Base-by-base conservation (phyloP, 2,888 invertebrate species). In the Scaptodrosophila latifasciaeformis region DNA sequence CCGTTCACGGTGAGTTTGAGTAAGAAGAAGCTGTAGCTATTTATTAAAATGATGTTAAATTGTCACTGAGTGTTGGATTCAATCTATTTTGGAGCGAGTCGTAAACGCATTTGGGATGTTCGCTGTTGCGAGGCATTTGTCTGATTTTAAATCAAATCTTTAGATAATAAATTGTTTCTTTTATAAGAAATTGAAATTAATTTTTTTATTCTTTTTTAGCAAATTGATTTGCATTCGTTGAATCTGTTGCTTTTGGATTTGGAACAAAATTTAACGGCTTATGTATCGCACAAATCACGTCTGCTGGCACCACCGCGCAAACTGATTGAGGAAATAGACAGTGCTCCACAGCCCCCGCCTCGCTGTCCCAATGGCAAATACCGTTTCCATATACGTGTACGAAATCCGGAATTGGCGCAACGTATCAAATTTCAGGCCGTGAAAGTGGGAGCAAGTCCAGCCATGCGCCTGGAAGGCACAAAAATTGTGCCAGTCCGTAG, bases 221-320 rank as follows among this genome's bases (percentile, higher is more conserved):
- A 91, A 80, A 88, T 93, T 54, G 90, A 91, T 84, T 86, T 93
- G 59, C 86, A 87, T 54, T 89, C 89, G 7, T 81, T 93, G 56
- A 93, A 93, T 86, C 86, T 93, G 34, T 82, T 90, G 48, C 80
- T 93, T 42, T 85, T 91, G 43, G 89, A 94, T 84, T 87, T 92
- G 85, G 92, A 92, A 84, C 86, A 88, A 39, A 88, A 90, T 66
- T 86, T 93, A 62, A 92, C 92, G 54, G 96, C 96, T 15, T 96
- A 95, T 87, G 92, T 91, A 66, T 94, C 93, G 48, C 95, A 96
- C 86, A 90, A 96, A 81, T 90, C 93, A 50, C 90, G 91, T 50
- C 90, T 92, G 77, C 90, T 93, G 63, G 91, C 92, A 81, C 91
- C 93, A 9, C 90, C 93, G 34, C 86, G 90, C 70, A 89, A 88